Evolutionary conservation across 2,113 vertebrate genomes (phyloP).

Genomic region (Peromyscus polionotus): DNA sequence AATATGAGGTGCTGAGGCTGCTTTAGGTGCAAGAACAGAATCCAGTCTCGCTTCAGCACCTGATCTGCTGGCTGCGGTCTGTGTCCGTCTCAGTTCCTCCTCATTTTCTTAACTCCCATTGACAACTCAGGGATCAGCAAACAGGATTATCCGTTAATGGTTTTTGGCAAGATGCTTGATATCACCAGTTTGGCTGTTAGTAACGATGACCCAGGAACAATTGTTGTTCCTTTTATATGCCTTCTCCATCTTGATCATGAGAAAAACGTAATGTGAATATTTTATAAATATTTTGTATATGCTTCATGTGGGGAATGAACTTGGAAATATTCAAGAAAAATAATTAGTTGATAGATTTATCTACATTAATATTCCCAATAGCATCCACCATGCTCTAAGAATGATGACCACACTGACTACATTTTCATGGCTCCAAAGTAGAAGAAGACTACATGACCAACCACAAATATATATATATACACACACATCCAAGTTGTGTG

Average conservation of each 20-base stretch:
- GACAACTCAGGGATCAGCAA: slow-evolving; percentile 73
- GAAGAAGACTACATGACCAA: not conserved
- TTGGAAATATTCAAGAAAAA: slow-evolving; percentile 63
- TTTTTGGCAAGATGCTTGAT: slow-evolving; percentile 63
- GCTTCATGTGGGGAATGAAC: not conserved
- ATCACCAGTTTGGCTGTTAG: slow-evolving; percentile 51
- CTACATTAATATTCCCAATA: slow-evolving; percentile 29
- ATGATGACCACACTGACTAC: not conserved
- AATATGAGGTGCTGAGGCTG: not conserved
- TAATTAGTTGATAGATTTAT: slow-evolving; percentile 11
- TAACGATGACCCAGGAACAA: slow-evolving; percentile 30
- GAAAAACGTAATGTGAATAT: not conserved
- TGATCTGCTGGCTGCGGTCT: slow-evolving; percentile 55
- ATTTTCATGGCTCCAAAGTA: slow-evolving; percentile 36
- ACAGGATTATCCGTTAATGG: slow-evolving; percentile 71
- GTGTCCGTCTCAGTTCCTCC: slow-evolving; percentile 74
- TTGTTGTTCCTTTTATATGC: slow-evolving; percentile 17
- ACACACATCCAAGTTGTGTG: not conserved
- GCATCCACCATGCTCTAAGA: not conserved
- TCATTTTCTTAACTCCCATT: slow-evolving; percentile 70
- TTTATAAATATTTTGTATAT: slow-evolving; percentile 11
- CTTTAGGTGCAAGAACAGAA: slow-evolving; percentile 56
- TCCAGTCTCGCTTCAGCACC: slow-evolving; percentile 29
- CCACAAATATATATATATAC: not conserved
- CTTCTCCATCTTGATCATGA: slow-evolving; percentile 23